Percentiles rank a stretch among this genome's conserved stretches.
Evolutionary conservation across 1,140 invertebrate species (phyloP).

Genomic region (Teleogryllus occipitalis): DNA sequence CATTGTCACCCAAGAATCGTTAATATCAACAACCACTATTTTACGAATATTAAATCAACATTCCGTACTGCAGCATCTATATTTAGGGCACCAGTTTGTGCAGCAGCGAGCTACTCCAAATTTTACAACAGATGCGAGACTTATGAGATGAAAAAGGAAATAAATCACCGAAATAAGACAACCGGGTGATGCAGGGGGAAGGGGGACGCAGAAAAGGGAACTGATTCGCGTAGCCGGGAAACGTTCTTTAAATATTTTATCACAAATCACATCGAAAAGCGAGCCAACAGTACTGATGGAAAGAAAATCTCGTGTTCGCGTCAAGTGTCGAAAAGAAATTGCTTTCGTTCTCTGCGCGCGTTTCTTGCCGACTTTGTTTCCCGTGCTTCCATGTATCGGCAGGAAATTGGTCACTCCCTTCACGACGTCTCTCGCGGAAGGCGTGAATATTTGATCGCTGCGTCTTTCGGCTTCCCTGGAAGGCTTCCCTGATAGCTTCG

Average conservation of each 20-base stretch:
- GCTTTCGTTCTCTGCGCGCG: neutral
- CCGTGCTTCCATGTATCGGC: neutral
- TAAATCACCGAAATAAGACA: neutral
- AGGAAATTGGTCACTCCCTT: neutral
- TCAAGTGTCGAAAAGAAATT: neutral
- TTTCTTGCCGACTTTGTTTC: neutral
- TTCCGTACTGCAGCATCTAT: too few relatives aligned
- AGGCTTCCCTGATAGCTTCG: too few relatives aligned
- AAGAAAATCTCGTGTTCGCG: neutral
- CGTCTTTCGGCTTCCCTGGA: neutral
- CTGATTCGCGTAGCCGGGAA: neutral
- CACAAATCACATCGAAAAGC: neutral
- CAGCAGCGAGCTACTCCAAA: neutral
- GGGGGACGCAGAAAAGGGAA: neutral
- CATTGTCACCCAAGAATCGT: too few relatives aligned
- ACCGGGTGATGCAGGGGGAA: neutral
- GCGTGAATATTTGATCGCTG: neutral
- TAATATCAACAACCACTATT: too few relatives aligned
- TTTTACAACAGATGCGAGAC: neutral
- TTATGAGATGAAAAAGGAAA: neutral
- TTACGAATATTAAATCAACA: too few relatives aligned
- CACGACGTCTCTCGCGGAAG: neutral
- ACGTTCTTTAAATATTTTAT: conserved; percentile 6
- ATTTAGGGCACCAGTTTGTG: too few relatives aligned
- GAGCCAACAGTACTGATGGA: neutral